These are phyloP conservation scores for Mallotus villosus DNA, from an alignment of 2,797 vertebrate genomes.

Conservation along the genomic window DNA sequence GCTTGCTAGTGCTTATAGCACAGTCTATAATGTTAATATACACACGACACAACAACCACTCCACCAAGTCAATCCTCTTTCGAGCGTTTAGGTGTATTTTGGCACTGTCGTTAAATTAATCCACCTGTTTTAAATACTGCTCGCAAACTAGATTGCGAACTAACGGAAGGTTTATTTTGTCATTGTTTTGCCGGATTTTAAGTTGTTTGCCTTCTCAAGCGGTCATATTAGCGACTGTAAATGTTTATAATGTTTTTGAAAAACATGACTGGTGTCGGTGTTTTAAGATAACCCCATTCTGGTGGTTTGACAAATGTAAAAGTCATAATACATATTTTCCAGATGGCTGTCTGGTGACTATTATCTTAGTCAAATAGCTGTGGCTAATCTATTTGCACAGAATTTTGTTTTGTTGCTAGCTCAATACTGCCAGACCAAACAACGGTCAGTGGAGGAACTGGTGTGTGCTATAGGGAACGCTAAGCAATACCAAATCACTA, in stretches of 20 bases:
- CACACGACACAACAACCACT: background rate
- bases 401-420: slow-evolving; percentile 37
- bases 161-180: too few relatives aligned
- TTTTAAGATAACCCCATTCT: too few relatives aligned
- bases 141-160: background rate
- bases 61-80: background rate
- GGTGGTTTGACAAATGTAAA: too few relatives aligned
- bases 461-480: background rate
- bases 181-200: too few relatives aligned
- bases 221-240: too few relatives aligned
- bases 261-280: too few relatives aligned
- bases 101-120: background rate
- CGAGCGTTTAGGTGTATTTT: background rate
- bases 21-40: background rate
- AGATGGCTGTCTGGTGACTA: background rate
- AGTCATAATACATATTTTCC: background rate
- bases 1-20: background rate
- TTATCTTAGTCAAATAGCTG: background rate
- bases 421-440: background rate
- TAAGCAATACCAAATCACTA: background rate
- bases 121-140: background rate
- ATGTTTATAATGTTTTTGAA: too few relatives aligned
- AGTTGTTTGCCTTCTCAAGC: too few relatives aligned
- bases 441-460: slow-evolving; percentile 1
- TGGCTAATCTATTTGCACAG: background rate